phyloP scores from a whole-genome alignment of 2,888 invertebrate species.

The Hipparchia sbordonii region DNA sequence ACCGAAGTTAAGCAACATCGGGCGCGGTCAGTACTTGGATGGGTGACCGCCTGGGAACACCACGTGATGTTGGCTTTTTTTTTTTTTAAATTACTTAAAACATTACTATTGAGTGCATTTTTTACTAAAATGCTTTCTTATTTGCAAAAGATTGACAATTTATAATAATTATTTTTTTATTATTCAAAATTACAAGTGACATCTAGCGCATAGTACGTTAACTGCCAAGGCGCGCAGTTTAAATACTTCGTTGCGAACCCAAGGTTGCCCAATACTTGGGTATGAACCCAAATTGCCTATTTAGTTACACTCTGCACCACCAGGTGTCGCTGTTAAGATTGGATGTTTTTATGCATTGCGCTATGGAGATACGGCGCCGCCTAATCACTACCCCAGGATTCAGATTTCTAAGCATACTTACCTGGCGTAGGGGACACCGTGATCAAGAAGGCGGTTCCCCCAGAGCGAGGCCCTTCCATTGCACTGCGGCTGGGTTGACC shows the following conservation, averaged over 20 bases:
- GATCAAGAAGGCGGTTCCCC: slow-evolving; percentile 37
- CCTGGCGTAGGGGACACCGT: slow-evolving; percentile 33
- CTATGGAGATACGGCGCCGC: slow-evolving; percentile 11
- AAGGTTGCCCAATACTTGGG: not conserved
- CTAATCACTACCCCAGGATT: slow-evolving; percentile 4
- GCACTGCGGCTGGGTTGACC: slow-evolving; percentile 34
- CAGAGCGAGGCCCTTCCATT: slow-evolving; percentile 34
- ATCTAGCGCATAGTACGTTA: not conserved
- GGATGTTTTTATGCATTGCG: slow-evolving; percentile 1
- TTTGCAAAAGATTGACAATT: too few relatives aligned
- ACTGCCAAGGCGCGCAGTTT: not conserved
- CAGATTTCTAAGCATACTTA: slow-evolving; percentile 17
- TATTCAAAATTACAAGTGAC: not conserved
- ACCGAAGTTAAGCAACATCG: slow-evolving; percentile 60
- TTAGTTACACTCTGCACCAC: not conserved
- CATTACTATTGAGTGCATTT: too few relatives aligned
- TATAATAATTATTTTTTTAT: not conserved
- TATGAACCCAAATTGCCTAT: not conserved
- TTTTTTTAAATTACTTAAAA: not conserved
- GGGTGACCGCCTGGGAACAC: slow-evolving; percentile 58
- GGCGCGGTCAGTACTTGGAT: slow-evolving; percentile 63
- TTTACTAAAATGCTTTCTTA: too few relatives aligned
- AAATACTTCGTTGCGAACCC: not conserved
- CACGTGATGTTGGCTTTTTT: slow-evolving; percentile 39
- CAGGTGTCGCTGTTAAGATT: slow-evolving; percentile 16